phyloP scores from a whole-genome alignment of 2,113 vertebrate species.

The Corynorhinus townsendii region DNA sequence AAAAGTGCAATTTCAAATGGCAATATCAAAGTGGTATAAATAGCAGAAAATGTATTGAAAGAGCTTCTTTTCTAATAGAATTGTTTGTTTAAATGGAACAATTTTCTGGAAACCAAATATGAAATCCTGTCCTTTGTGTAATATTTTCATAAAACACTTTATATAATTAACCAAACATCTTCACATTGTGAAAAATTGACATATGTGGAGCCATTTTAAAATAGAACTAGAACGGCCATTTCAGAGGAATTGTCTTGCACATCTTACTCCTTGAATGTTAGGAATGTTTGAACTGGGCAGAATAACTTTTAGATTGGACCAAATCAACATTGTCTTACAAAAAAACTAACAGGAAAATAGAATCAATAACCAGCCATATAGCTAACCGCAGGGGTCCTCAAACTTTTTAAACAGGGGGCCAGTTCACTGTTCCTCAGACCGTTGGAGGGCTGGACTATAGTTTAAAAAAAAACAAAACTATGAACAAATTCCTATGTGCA shows the following conservation, averaged over 20 bases:
- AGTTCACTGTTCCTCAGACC: too few species aligned
- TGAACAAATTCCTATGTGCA: too few species aligned
- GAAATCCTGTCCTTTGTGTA: neutral
- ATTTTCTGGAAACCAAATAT: neutral
- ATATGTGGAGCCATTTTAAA: neutral
- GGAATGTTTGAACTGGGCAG: neutral
- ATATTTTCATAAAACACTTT: neutral
- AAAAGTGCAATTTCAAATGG: neutral
- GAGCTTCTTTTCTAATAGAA: neutral
- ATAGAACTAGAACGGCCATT: neutral
- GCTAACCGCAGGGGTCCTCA: too few species aligned
- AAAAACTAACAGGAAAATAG: neutral
- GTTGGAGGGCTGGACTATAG: too few species aligned
- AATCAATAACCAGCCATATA: neutral
- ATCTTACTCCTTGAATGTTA: neutral
- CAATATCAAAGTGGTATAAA: neutral
- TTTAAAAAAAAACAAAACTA: too few species aligned
- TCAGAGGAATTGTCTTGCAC: neutral
- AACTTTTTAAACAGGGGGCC: too few species aligned
- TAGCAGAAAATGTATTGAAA: neutral
- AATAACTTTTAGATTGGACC: neutral
- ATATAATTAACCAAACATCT: neutral
- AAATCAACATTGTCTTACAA: neutral
- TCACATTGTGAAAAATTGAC: neutral
- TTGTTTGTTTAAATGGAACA: neutral